Base-by-base conservation (phyloP, 2,888 invertebrate genomes). In the Microctonus aethiopoides region DNA sequence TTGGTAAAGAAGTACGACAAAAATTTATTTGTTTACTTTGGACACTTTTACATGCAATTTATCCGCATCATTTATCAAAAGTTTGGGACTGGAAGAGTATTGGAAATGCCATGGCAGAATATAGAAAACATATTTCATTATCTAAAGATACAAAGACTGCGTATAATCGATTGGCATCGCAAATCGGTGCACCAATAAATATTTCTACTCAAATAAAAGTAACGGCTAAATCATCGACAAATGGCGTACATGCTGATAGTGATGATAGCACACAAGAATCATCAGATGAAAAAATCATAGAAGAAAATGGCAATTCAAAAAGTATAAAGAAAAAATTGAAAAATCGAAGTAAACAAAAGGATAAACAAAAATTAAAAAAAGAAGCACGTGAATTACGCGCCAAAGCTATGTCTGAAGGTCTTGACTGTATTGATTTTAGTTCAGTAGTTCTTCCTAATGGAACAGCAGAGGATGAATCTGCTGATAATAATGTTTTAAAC, bases 1-100 rank as follows among this genome's bases (percentile, higher is more conserved):
- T 73, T 51, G 75, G 75, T 34, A 83, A 82, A 72, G 79, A 81
- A 74, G 87, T 89, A 0, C 90, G 89, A 80, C 90, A 91, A 76
- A 90, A 90, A 80, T 92, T 90, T 79, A 84, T 91, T 67, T 84
- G 85, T 36, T 84, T 88, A 59, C 79, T 92, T 22, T 89, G 89
- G 76, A 89, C 88, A 73, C 79, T 92, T 62, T 84, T 92, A 36
- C 88, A 88, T 54, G 79, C 83, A 0, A 73, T 87, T 24, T 75
- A 83, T 70, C 70, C 77, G 4, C 79, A 80, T 61, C 85, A 88
- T 64, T 72, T 79, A 39, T 73, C 79, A 20, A 70, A 81, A 65
- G 81, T 78, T 13, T 86, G 86, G 84, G 77, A 87, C 68, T 90
- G 89, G 89, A 72, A 80, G 29, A 75, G 78, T 56, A 78, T 89